Conservation (phyloP, 2,113 vertebrate genomes). For the Macquaria ambigua region DNA sequence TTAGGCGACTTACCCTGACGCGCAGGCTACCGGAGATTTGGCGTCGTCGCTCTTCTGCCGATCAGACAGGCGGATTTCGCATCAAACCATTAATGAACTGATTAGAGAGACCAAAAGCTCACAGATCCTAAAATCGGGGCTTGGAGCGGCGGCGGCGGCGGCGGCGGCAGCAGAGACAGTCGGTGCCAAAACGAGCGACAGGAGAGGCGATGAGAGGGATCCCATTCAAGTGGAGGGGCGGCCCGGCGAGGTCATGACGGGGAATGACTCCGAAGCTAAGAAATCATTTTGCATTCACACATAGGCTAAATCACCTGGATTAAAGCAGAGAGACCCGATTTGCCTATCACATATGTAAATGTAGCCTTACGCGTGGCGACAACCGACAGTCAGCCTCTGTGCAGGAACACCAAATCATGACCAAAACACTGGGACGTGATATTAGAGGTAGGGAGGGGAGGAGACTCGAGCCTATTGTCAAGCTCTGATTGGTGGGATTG, state of each 20-base stretch:
- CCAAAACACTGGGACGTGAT: conserved; percentile 69
- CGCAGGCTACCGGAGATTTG: conserved; percentile 50
- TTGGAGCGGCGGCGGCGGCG: conserved; percentile 2
- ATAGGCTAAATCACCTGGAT: too few species aligned
- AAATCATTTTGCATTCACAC: conserved; percentile 7
- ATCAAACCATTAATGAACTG: conserved; percentile 58
- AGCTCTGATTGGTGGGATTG: conserved; percentile 58
- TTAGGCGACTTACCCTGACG: conserved; percentile 74
- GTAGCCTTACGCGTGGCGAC: background rate
- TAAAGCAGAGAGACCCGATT: background rate
- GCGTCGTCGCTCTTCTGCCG: conserved; percentile 52
- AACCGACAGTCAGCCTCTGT: background rate
- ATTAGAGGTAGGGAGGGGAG: conserved; percentile 35
- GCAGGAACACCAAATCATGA: conserved; percentile 48
- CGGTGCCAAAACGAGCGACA: conserved; percentile 51
- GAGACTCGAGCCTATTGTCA: background rate
- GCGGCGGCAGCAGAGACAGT: conserved; percentile 20
- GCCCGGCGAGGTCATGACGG: conserved; percentile 76
- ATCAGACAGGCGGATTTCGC: conserved; percentile 33
- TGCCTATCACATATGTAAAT: background rate
- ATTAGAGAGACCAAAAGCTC: background rate
- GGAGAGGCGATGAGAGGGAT: conserved; percentile 45
- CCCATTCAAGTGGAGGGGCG: conserved; percentile 75
- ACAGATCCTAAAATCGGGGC: conserved; percentile 16
- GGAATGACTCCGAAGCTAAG: conserved; percentile 54